Evolutionary conservation across 1,140 invertebrate species (phyloP), one percentile per base, ranked within the genome.

Genomic region (Hyles vespertilio): DNA sequence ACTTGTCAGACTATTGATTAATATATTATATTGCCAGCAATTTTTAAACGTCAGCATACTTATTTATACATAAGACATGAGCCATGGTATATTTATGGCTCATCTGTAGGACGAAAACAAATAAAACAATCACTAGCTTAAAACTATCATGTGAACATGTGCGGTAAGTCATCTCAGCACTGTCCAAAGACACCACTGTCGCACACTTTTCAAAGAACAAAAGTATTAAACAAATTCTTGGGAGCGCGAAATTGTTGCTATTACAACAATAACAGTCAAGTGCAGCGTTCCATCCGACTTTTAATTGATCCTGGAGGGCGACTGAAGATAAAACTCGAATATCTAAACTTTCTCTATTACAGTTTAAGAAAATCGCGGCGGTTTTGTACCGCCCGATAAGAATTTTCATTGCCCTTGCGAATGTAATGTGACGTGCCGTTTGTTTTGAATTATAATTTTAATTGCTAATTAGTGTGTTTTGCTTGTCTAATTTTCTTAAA

Each of bases 241-340:
- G 5, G n/a, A 12, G 32, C 32, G 7, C 45, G 56, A 64, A 69
- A 76, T 74, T 65, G 69, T 79, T 79, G 63, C 67, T 69, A 81
- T 82, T 82, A 80, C 78, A 72, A 83, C 77, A 84, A 79, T 85
- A 81, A 85, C 81, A 79, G 80, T 81, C 74, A 69, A 72, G 59
- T 69, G 77, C 70, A 63, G 65, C 68, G 70, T 71, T 61, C 77
- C 74, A 70, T 74, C 72, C 77, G 76, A 84, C 81, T 88, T 88
- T 88, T 88, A 88, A 88, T 86, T 88, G 85, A 86, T 86, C 85
- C 85, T 86, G 72, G 77, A 88, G 85, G 84, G 85, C 78, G 77
- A 79, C 65, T 79, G 63, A 50, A 82, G 82, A 86, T 85, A 86
- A 88, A 88, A 88, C 79, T 84, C 69, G 73, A 69, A 78, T 85